Percentiles rank a stretch among this genome's conserved stretches.
These are phyloP conservation scores for Epinephelus fuscoguttatus DNA, from an alignment of 2,113 vertebrate genomes.

Conservation along the genomic window DNA sequence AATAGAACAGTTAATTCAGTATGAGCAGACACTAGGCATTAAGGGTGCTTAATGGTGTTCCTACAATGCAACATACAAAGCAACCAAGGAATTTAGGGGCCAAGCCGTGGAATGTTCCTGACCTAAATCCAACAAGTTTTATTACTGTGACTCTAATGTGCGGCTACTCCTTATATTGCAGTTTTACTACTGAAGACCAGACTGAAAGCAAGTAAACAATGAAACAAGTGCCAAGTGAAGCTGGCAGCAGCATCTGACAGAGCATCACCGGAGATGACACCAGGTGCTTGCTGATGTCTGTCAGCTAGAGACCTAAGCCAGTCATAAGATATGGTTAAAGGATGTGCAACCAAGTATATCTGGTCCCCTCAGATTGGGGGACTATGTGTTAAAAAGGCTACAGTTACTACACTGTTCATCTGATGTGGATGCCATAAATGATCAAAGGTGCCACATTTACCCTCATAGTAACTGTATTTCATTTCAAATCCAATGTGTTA, in stretches of 20 bases:
- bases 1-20: neutral
- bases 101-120: conserved; percentile 5
- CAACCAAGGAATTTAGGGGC: conserved; percentile 10
- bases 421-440: neutral
- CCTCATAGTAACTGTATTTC: neutral
- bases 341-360: neutral
- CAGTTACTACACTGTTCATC: neutral
- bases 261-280: neutral
- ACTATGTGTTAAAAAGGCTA: neutral
- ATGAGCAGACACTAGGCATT: too few relatives aligned
- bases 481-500: neutral
- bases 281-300: neutral
- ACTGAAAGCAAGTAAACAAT: neutral
- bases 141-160: neutral
- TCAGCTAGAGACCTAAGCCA: neutral
- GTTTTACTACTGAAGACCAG: neutral
- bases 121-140: conserved; percentile 20
- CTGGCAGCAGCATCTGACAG: neutral
- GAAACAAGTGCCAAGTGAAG: neutral
- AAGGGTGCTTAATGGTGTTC: neutral
- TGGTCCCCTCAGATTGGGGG: neutral
- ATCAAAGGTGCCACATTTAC: neutral
- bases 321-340: neutral
- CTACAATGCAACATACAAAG: conserved; percentile 9
- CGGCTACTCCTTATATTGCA: neutral